Percentiles rank a stretch among this genome's conserved stretches.
Conservation (phyloP, 2,797 vertebrate genomes). For the Spheniscus humboldti region DNA sequence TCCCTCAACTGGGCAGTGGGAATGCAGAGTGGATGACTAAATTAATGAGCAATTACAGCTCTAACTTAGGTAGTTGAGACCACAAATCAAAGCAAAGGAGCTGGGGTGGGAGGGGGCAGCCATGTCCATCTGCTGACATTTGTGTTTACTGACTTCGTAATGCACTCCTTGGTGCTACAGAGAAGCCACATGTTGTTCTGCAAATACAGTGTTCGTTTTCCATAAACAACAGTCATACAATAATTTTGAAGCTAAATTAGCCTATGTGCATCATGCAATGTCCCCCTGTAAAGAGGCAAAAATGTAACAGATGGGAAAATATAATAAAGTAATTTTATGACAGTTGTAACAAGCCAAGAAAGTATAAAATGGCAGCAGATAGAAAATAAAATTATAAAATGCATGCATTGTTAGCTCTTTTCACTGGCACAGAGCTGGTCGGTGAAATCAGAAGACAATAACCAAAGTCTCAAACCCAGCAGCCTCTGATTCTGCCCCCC, state of each 20-base stretch:
- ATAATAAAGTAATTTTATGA: conserved; percentile 48
- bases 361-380: conserved; percentile 28
- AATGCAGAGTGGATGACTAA: not conserved
- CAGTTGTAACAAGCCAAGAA: conserved; percentile 30
- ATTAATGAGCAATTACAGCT: not conserved
- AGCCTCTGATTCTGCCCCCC: not conserved
- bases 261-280: not conserved
- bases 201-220: not conserved
- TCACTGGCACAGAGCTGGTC: not conserved
- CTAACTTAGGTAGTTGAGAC: not conserved
- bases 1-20: not conserved
- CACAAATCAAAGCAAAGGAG: not conserved
- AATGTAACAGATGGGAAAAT: conserved; percentile 54
- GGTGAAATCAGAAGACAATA: not conserved
- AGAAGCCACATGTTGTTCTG: not conserved
- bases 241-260: not conserved
- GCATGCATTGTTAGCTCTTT: not conserved
- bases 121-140: not conserved
- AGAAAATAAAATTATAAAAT: conserved; percentile 19
- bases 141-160: not conserved
- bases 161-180: not conserved
- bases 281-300: conserved; percentile 12
- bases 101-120: not conserved
- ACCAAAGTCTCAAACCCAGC: not conserved
- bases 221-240: not conserved